Evolutionary conservation across 2,797 vertebrate species (phyloP), one percentile per base, ranked within the genome.

Genomic region (Mallotus villosus): DNA sequence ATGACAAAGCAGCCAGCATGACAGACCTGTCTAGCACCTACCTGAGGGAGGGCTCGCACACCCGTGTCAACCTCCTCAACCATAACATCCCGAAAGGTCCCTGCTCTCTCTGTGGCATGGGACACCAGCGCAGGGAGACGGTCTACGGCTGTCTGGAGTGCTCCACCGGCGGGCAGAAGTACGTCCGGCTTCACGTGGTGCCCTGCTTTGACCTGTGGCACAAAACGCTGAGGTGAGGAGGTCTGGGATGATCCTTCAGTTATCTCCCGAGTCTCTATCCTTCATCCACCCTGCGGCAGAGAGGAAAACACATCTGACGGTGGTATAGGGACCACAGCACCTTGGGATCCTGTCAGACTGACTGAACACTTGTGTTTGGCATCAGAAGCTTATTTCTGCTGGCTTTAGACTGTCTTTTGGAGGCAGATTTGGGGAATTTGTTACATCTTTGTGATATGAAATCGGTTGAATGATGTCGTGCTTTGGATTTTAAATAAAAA

Each of bases 121-220:
- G 97, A 61, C 95, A 81, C 74, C 94, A 95, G 80, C 93, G 89
- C 81, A 91, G 98, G 61, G 97, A 99, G 81, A 99, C 98, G 0
- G 98, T 99, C 34, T 99, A 99, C 0, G 98, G 98, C 55, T 99
- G 98, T 72, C 87, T 98, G 59, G 96, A 99, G 84, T 99, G 98
- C 73, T 92, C 95, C 19, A 90, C 91, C 0, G 94, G 94, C 5
- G 96, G 97, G 22, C 94, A 96, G 0, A 98, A 97, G 72, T 99
- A 97, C 0, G 95, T 97, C 46, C 91, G 97, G 55, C 92, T 99
- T 70, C 98, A 99, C 9, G 98, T 94, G 0, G 97, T 99, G 84
- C 98, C 97, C 41, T 99, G 98, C 79, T 99, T 99, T 69, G 98
- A 98, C 84, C 93, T 99, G 66, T 99, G 98, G 98, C 98, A 99